Conservation (phyloP, 2,113 vertebrate species). For the Ellobius talpinus region DNA sequence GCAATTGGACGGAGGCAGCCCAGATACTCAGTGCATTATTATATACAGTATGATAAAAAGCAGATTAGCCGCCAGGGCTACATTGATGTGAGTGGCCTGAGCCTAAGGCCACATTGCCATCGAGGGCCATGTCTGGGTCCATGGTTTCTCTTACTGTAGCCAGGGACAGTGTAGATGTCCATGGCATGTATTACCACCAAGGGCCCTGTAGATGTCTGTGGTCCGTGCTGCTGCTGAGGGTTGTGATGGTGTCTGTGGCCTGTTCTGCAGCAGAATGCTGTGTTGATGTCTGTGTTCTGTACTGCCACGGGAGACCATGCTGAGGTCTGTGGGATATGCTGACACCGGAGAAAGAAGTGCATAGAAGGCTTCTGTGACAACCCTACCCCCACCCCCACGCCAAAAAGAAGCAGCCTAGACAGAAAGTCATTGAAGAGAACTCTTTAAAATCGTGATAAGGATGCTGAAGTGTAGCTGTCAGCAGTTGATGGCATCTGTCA, state of each 20-base stretch:
- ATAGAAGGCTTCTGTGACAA: not conserved
- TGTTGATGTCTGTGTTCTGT: not conserved
- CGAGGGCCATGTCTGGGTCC: not conserved
- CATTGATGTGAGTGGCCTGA: not conserved
- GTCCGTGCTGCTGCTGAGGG: not conserved
- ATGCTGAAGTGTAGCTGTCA: not conserved
- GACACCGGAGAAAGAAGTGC: not conserved
- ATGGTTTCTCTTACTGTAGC: not conserved
- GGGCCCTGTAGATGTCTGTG: not conserved
- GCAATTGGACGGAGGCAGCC: not conserved
- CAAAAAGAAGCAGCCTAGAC: not conserved
- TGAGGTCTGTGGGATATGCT: not conserved
- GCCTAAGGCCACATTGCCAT: no score
- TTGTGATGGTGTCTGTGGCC: no score
- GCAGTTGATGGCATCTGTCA: no score
- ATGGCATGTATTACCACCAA: not conserved
- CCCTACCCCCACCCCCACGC: not conserved
- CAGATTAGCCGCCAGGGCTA: fast-evolving
- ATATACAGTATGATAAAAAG: not conserved
- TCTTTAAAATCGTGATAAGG: not conserved
- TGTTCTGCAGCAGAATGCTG: no score
- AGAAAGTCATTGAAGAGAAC: not conserved
- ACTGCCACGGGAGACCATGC: not conserved
- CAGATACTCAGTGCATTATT: not conserved
- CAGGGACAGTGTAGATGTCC: not conserved